phyloP scores from a whole-genome alignment of 2,888 invertebrate genomes.

The Cantharis nigra region DNA sequence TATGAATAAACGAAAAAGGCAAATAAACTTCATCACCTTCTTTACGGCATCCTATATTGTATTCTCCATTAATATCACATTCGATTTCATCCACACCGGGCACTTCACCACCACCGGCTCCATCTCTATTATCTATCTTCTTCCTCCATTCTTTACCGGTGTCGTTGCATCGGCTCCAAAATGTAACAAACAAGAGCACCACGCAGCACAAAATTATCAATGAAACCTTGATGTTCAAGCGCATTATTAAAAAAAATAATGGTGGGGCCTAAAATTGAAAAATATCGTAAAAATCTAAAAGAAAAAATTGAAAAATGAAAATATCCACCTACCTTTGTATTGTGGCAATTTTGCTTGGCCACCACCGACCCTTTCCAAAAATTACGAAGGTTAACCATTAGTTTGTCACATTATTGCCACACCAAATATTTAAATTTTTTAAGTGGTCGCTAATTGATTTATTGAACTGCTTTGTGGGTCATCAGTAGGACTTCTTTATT shows the following conservation, averaged over 20 bases:
- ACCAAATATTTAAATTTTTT: not conserved
- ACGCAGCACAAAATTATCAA: conserved; percentile 67
- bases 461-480: not conserved
- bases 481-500: not conserved
- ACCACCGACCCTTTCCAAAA: conserved; percentile 42
- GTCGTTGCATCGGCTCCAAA: conserved; percentile 79
- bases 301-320: not conserved
- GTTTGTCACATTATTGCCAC: conserved; percentile 32
- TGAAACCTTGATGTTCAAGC: conserved; percentile 77
- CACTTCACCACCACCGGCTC: conserved; percentile 48
- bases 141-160: conserved; percentile 48
- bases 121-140: conserved; percentile 26
- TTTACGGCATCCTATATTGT: conserved; percentile 66
- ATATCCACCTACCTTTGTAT: conserved; percentile 41
- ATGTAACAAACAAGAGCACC: conserved; percentile 70
- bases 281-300: not conserved
- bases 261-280: conserved; percentile 51
- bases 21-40: conserved; percentile 87
- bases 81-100: conserved; percentile 72
- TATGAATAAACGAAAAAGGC: conserved; percentile 90
- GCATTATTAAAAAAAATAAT: conserved; percentile 69
- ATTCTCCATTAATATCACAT: conserved; percentile 80
- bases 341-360: conserved; percentile 48
- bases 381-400: conserved; percentile 43
- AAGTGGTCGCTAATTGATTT: not conserved